phyloP scores from a whole-genome alignment of 1,140 invertebrate genomes.

The Drosophila obscura region DNA sequence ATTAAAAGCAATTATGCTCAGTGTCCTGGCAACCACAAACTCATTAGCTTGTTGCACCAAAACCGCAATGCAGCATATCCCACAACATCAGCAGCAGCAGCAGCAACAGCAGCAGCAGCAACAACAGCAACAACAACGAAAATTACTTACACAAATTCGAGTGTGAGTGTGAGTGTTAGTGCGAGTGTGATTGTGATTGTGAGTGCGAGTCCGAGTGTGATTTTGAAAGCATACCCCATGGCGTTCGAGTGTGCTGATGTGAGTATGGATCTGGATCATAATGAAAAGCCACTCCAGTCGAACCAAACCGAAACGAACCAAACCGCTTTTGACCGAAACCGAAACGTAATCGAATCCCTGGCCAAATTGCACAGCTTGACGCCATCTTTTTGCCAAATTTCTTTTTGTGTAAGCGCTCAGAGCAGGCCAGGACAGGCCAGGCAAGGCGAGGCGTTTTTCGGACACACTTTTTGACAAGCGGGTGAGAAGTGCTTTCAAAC shows the following conservation, averaged over 20 bases:
- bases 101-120: constrained; percentile 25
- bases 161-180: neutral
- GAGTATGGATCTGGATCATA: constrained; percentile 14
- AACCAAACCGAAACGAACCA: neutral
- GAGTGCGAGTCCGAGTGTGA: no score
- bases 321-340: constrained; percentile 11
- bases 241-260: neutral
- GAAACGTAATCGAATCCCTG: constrained; percentile 52
- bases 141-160: constrained; percentile 42
- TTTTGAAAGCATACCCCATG: neutral
- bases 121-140: constrained; percentile 32
- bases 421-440: no score
- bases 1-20: constrained; percentile 81
- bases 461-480: constrained; percentile 62
- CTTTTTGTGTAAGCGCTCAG: neutral
- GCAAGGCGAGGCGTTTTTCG: constrained; percentile 20
- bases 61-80: constrained; percentile 75
- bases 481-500: constrained; percentile 69
- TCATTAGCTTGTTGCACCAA: constrained; percentile 79
- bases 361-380: constrained; percentile 56
- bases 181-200: neutral
- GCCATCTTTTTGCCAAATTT: constrained; percentile 43
- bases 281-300: constrained; percentile 32
- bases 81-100: constrained; percentile 31
- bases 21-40: constrained; percentile 74